A percentile compares a stretch with the other conserved stretches of the same genome.
Conservation (phyloP, 2,888 invertebrate genomes). For the Lasioglossum morio region DNA sequence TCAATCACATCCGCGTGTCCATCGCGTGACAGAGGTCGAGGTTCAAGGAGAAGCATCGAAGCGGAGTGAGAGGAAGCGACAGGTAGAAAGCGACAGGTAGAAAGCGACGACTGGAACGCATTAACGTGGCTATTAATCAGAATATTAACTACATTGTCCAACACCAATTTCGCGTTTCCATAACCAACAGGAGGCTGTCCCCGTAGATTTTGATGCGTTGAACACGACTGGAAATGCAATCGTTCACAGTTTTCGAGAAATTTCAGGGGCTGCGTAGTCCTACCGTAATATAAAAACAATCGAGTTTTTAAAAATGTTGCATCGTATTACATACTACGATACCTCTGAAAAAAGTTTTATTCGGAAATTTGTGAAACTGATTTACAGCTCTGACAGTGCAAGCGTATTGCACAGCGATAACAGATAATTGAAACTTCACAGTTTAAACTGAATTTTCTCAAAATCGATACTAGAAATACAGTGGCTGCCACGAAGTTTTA, state of each 20-base stretch:
- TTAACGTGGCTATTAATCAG: not conserved
- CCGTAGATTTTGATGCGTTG: not conserved
- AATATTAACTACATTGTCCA: not conserved
- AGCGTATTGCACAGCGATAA: too few species aligned
- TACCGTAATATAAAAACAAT: too few species aligned
- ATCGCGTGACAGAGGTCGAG: not conserved
- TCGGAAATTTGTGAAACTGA: not conserved
- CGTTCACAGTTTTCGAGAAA: not conserved
- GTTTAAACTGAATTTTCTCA: not conserved
- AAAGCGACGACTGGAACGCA: not conserved
- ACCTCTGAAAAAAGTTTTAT: not conserved
- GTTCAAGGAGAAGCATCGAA: not conserved
- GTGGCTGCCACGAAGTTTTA: too few species aligned
- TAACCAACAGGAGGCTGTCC: not conserved
- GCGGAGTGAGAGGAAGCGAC: not conserved
- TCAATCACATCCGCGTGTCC: not conserved
- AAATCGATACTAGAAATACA: not conserved
- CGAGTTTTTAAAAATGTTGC: too few species aligned
- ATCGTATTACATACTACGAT: too few species aligned
- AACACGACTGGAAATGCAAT: not conserved
- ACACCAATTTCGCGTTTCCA: not conserved
- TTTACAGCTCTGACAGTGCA: not conserved
- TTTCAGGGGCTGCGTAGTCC: too few species aligned
- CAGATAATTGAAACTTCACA: not conserved
- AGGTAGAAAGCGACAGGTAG: not conserved